A percentile compares a stretch with the other conserved stretches of the same genome.
Conservation (phyloP, 2,888 invertebrate genomes). For the Microdon myrmicae region DNA sequence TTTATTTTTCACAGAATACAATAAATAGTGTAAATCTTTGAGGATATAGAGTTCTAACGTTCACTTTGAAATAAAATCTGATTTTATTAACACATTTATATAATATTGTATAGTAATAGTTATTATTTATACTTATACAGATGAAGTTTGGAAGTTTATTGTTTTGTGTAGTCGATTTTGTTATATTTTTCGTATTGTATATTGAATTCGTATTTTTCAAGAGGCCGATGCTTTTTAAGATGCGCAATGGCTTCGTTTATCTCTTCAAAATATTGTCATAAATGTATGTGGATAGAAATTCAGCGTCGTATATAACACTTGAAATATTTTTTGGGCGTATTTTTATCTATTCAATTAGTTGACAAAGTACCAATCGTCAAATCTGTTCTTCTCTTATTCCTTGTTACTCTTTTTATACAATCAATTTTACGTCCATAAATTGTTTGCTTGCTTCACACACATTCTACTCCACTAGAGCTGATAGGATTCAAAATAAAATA, state of each 20-base stretch:
- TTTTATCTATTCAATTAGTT: too few relatives aligned
- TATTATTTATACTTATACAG: neutral
- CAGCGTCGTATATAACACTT: too few relatives aligned
- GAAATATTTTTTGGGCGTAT: too few relatives aligned
- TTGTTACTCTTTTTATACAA: too few relatives aligned
- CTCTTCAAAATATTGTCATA: slow-evolving; percentile 46
- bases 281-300: slow-evolving; percentile 18
- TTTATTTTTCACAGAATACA: slow-evolving; percentile 22
- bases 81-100: slow-evolving; percentile 3
- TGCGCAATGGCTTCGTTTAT: slow-evolving; percentile 36
- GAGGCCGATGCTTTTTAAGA: slow-evolving; percentile 37
- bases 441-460: too few relatives aligned
- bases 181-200: slow-evolving; percentile 1
- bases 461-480: too few relatives aligned
- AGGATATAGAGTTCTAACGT: slow-evolving; percentile 26
- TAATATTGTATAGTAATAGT: too few relatives aligned
- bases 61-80: slow-evolving; percentile 27
- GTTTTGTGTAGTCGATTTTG: slow-evolving; percentile 1
- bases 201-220: slow-evolving; percentile 29
- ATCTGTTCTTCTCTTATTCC: too few relatives aligned
- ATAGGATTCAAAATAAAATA: too few relatives aligned
- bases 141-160: slow-evolving; percentile 20
- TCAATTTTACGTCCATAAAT: too few relatives aligned
- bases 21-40: slow-evolving; percentile 40
- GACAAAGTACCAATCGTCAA: too few relatives aligned